Evolutionary conservation across 2,113 vertebrate species (phyloP).

Genomic region (Kryptolebias marmoratus): DNA sequence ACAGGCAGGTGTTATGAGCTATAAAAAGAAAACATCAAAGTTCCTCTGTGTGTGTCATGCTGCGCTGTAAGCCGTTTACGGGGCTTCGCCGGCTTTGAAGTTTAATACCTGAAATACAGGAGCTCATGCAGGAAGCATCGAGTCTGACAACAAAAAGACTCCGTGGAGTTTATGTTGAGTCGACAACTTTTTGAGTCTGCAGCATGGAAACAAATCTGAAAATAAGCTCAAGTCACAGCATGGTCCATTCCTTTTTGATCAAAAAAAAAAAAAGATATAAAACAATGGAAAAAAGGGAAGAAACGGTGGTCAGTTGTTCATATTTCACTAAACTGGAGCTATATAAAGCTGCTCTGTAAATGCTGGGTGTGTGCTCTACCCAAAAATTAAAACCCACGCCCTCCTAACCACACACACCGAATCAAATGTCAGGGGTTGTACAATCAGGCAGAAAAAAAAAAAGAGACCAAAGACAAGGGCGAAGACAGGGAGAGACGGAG

Average conservation of each 20-base stretch:
- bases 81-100: slow-evolving; percentile 45
- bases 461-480: slow-evolving; percentile 12
- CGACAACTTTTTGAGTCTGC: slow-evolving; percentile 12
- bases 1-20: slow-evolving; percentile 29
- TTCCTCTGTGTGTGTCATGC: background rate
- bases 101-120: slow-evolving; percentile 18
- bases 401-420: slow-evolving; percentile 52
- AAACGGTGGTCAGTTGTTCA: background rate
- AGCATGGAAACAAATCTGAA: background rate
- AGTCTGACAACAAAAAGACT: background rate
- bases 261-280: background rate
- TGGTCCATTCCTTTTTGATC: background rate
- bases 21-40: slow-evolving; percentile 32
- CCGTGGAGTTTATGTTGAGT: background rate
- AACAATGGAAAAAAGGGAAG: background rate
- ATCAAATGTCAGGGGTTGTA: slow-evolving; percentile 11
- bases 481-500: slow-evolving; percentile 31
- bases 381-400: slow-evolving; percentile 50
- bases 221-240: background rate
- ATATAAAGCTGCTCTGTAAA: slow-evolving; percentile 25
- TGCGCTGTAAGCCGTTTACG: slow-evolving; percentile 46
- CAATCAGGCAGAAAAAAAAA: slow-evolving; percentile 9
- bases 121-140: slow-evolving; percentile 3
- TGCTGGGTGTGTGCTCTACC: slow-evolving; percentile 24
- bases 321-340: slow-evolving; percentile 2